phyloP scores from a whole-genome alignment of 2,797 vertebrate genomes.

The Tympanoctomys barrerae region DNA sequence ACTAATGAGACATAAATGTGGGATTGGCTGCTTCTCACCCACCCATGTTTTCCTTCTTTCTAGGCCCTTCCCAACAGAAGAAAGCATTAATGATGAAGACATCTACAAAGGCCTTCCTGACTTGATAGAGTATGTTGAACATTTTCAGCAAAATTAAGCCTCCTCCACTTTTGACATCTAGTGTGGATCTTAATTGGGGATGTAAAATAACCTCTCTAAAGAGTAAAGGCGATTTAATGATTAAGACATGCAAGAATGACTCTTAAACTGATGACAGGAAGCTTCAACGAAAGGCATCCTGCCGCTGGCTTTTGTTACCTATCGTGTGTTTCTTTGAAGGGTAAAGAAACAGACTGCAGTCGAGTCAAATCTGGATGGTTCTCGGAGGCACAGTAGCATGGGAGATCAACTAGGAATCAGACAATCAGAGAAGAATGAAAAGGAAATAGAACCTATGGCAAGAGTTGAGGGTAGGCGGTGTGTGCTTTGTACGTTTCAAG shows the following conservation, averaged over 20 bases:
- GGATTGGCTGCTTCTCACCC: neutral
- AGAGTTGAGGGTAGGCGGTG: neutral
- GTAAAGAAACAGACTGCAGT: neutral
- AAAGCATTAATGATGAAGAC: slow-evolving; percentile 94
- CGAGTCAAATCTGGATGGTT: neutral
- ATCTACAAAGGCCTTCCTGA: slow-evolving; percentile 98
- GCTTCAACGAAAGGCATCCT: neutral
- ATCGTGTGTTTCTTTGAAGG: rapidly evolving
- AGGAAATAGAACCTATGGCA: neutral
- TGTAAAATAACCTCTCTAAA: slow-evolving; percentile 4
- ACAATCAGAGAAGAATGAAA: neutral
- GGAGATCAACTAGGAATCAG: neutral
- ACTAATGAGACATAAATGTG: neutral
- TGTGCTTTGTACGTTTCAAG: neutral
- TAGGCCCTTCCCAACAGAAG: slow-evolving; percentile 97
- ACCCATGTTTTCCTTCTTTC: neutral
- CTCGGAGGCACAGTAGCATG: neutral
- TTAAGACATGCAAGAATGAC: neutral
- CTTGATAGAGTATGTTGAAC: slow-evolving; percentile 95
- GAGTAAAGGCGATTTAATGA: neutral
- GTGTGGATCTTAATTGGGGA: neutral
- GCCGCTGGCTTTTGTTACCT: neutral
- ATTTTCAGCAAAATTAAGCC: slow-evolving; percentile 30
- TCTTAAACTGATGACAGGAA: neutral
- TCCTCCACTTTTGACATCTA: neutral